Conservation (phyloP, 2,888 invertebrate genomes). For the Tinea semifulvella region DNA sequence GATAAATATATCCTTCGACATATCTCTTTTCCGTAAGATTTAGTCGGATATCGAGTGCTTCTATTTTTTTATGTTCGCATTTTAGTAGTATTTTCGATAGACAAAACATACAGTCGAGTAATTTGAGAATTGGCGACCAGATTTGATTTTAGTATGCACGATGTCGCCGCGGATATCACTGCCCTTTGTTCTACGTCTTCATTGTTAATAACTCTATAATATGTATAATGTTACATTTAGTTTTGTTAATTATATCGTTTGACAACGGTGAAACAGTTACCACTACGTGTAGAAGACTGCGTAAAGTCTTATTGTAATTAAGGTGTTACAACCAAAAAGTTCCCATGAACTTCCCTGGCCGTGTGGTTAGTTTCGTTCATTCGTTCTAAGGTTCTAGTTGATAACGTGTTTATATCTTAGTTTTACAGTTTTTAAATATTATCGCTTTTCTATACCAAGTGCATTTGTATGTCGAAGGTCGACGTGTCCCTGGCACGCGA, state of each 20-base stretch:
- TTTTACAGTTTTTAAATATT: conserved; percentile 14
- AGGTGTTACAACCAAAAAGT: conserved; percentile 60
- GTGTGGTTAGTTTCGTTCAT: conserved; percentile 7
- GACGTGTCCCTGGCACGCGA: too few species aligned
- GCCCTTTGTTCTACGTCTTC: conserved; percentile 1
- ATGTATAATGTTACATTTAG: background rate
- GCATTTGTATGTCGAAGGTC: conserved; percentile 1
- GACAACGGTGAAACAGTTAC: conserved; percentile 65
- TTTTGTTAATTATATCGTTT: conserved; percentile 23
- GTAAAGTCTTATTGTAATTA: conserved; percentile 44
- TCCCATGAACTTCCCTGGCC: conserved; percentile 51
- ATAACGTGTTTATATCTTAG: conserved; percentile 33
- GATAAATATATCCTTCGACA: too few species aligned
- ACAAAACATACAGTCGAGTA: too few species aligned
- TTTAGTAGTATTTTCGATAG: too few species aligned
- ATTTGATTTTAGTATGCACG: too few species aligned
- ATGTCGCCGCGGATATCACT: background rate
- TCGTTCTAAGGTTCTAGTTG: conserved; percentile 16
- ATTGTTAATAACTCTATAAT: background rate
- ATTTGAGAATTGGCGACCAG: too few species aligned
- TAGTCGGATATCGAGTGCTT: too few species aligned
- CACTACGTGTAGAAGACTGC: conserved; percentile 49
- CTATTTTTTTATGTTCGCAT: too few species aligned
- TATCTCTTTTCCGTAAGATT: too few species aligned
- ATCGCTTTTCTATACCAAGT: conserved; percentile 9